phyloP scores from a whole-genome alignment of 2,797 vertebrate genomes.

The Taenioides sp. region DNA sequence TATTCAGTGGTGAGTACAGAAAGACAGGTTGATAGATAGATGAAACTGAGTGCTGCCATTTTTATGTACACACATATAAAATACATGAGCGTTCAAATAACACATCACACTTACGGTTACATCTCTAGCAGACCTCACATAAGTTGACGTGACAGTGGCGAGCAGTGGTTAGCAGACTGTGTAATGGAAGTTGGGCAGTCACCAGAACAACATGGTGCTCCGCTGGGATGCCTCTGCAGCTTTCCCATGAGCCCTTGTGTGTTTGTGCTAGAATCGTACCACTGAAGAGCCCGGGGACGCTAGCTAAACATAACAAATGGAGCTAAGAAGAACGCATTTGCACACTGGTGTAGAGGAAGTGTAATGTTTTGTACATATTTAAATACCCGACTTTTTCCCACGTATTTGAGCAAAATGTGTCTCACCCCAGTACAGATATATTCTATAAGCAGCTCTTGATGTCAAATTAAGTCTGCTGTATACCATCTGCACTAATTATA shows the following conservation, averaged over 20 bases:
- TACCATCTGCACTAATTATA: no score
- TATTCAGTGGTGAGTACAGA: no score
- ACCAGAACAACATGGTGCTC: conserved; percentile 5
- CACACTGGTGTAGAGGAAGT: not conserved
- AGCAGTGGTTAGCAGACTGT: not conserved
- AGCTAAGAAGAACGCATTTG: not conserved
- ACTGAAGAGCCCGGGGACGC: not conserved
- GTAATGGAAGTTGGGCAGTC: not conserved
- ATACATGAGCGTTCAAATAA: not conserved
- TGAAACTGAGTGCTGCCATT: no score
- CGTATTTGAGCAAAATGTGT: no score
- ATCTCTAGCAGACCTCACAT: not conserved
- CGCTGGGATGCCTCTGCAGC: conserved; percentile 4
- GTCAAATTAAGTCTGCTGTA: no score
- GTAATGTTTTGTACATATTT: not conserved
- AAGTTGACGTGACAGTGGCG: not conserved
- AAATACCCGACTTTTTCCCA: not conserved
- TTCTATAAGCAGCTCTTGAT: no score
- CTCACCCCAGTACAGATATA: no score
- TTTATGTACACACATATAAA: no score
- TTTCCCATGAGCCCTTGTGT: conserved; percentile 2
- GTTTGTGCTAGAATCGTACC: not conserved
- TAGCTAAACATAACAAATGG: conserved; percentile 6
- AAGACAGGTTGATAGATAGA: no score
- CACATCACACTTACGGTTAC: not conserved